These are phyloP conservation scores for Rhabdornis inornatus DNA, from an alignment of 2,113 vertebrate species.

Conservation along the genomic window DNA sequence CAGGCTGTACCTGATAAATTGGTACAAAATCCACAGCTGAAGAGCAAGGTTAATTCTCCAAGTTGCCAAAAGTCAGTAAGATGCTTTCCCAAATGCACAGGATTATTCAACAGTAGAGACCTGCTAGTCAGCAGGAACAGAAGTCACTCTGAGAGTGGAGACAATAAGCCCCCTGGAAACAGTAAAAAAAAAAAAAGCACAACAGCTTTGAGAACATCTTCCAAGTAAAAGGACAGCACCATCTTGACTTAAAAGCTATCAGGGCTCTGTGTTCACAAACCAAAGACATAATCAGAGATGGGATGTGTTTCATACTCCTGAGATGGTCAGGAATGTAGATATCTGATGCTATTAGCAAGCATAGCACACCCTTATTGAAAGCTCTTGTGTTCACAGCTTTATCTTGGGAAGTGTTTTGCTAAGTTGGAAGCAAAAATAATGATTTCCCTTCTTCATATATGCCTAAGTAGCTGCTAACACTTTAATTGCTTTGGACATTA, in stretches of 20 bases:
- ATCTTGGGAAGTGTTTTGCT: not conserved
- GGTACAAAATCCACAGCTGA: not conserved
- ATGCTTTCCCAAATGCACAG: not conserved
- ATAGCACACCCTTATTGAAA: not conserved
- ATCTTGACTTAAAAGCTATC: not conserved
- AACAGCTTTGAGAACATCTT: not conserved
- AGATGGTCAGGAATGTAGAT: not conserved
- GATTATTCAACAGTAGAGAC: not conserved
- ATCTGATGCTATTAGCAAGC: not conserved
- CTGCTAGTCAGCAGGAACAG: not conserved
- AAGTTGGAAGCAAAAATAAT: not conserved
- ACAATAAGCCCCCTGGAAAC: not conserved
- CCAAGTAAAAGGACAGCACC: rapidly evolving
- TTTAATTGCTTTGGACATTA: not conserved
- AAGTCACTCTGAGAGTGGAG: not conserved
- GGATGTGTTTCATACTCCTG: not conserved
- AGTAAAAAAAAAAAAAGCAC: not conserved
- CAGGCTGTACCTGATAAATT: not conserved
- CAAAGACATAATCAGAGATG: not conserved
- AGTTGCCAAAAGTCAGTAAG: not conserved
- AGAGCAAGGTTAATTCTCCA: not conserved
- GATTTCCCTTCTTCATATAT: not conserved
- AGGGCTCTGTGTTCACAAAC: not conserved
- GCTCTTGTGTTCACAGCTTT: not conserved
- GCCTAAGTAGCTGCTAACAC: not conserved